Conservation (phyloP, 23 tunicate species). For the Botrylloides violaceus region DNA sequence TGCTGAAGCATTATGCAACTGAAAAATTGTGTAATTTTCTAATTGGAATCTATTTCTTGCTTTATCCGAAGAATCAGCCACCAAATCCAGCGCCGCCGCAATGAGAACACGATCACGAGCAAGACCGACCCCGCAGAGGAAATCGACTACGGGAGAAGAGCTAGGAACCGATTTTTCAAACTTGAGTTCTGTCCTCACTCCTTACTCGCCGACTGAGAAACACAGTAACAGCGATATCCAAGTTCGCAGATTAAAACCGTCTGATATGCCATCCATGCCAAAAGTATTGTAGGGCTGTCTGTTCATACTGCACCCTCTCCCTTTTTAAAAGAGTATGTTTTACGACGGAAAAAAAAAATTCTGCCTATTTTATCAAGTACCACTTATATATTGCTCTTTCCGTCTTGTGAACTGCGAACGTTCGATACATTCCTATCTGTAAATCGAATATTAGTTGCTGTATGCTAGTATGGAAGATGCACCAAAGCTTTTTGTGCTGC, state of each 20-base stretch:
- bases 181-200: not conserved
- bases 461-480: no score
- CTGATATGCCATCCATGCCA: conserved; percentile 15
- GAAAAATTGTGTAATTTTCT: no score
- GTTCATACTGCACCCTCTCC: not conserved
- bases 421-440: no score
- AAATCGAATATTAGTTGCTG: no score
- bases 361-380: no score
- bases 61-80: not conserved
- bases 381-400: no score
- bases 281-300: not conserved
- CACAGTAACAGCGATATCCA: not conserved
- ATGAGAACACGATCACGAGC: conserved; percentile 21
- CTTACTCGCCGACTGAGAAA: not conserved
- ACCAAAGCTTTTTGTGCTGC: no score
- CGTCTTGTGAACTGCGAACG: no score
- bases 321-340: no score
- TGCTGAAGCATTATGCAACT: no score
- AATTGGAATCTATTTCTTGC: not conserved
- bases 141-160: not conserved
- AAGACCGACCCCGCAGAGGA: not conserved
- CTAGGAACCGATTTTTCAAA: not conserved
- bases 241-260: conserved; percentile 12
- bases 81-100: conserved; percentile 14
- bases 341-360: no score